A percentile compares a stretch with the other conserved stretches of the same genome.
Evolutionary conservation across 2,113 vertebrate genomes (phyloP).

Genomic region (Hucho hucho): DNA sequence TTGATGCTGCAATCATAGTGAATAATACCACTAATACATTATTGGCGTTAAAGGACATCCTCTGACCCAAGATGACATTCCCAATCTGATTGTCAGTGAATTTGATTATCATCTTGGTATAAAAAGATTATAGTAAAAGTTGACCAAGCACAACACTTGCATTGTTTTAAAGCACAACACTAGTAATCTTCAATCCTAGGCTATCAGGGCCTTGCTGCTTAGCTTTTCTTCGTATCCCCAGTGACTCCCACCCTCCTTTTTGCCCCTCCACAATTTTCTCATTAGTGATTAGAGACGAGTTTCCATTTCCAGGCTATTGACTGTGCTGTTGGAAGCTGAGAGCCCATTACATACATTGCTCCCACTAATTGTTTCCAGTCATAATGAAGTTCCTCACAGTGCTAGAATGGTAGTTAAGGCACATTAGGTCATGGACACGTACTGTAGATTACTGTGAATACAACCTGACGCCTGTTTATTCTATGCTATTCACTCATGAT

Average conservation of each 20-base stretch:
- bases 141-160: no score
- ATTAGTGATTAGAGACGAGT: conserved; percentile 74
- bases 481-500: conserved; percentile 22
- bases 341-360: conserved; percentile 69
- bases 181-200: conserved; percentile 33
- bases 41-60: not conserved
- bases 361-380: conserved; percentile 72
- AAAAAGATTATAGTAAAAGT: no score
- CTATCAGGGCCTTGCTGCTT: conserved; percentile 28
- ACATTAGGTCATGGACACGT: conserved; percentile 55
- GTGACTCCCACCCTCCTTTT: conserved; percentile 34
- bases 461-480: conserved; percentile 47
- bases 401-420: conserved; percentile 62
- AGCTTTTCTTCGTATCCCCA: conserved; percentile 42
- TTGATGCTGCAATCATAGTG: not conserved
- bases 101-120: conserved; percentile 20
- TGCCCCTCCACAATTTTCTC: conserved; percentile 67
- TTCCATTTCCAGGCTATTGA: conserved; percentile 76
- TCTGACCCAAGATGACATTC: conserved; percentile 27
- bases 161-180: conserved; percentile 29
- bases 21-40: conserved; percentile 34
- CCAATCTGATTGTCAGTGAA: conserved; percentile 49
- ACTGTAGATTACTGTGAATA: conserved; percentile 47
- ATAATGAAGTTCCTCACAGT: conserved; percentile 73
- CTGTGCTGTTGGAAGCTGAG: conserved; percentile 69